Evolutionary conservation across 2,113 vertebrate species (phyloP), one percentile per base, ranked within the genome.

Genomic region (Kryptolebias marmoratus): DNA sequence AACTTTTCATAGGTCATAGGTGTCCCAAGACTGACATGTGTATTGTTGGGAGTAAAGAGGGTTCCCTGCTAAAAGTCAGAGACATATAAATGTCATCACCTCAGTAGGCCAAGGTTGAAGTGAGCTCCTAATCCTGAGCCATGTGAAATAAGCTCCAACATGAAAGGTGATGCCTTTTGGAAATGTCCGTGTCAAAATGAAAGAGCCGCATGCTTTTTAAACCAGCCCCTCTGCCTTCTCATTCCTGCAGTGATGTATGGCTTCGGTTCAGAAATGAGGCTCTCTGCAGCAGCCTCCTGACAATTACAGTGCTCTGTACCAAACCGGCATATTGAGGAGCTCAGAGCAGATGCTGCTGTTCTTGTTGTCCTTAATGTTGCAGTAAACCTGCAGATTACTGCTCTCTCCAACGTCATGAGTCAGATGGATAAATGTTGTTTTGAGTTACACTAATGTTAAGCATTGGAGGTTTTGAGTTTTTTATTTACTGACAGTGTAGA

Each of bases 191-290:
- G 86, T 88, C 76, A 82, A 93, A 91, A 93, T 93, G 88, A 93
- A 79, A 94, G 88, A 89, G 87, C 18, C 5, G 55, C 12, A 78
- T 71, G 56, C 82, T 87, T 90, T 84, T 88, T 77, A 87, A 88
- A 91, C 82, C 82, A 79, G 61, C 49, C 70, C 66, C 18, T 66
- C 59, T 84, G 61, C 91, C 92, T 89, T 92, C 81, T 93, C 91
- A 93, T 93, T 94, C 86, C 48, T 87, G 67, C 77, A 6, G 67
- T 92, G 90, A 91, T 92, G 87, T 89, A 92, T 91, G 89, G 75
- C 82, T 90, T 87, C 22, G 45, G 82, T 87, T 88, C 80, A 75
- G 75, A 90, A 88, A 90, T 86, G 79, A 88, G 73, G 73, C 86
- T 92, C 81, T 55, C 73, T 80, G 76, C 75, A 79, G 75, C 79